Evolutionary conservation across 2,797 vertebrate genomes (phyloP), one percentile per base, ranked within the genome.

Genomic region (Pampus argenteus): DNA sequence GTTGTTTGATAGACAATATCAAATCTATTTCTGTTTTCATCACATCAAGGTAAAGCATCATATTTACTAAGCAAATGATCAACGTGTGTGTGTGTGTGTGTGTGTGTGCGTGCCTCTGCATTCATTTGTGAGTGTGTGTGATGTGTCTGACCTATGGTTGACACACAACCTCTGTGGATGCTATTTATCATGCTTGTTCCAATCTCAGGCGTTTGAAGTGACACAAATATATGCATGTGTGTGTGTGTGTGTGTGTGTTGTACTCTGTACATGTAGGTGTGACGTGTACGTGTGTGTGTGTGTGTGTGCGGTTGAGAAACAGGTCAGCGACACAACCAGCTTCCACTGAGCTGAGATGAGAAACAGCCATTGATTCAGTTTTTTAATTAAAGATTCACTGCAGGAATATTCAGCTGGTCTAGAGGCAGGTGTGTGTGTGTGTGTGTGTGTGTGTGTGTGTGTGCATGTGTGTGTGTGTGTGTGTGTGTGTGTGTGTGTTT

Each of bases 321-420:
- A 71, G 85, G 83, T 74, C 68, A 61, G 60, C 34, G 42, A 58
- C 50, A 61, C 47, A 61, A 44, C 54, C 3, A 72, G 61, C 31
- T 65, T 79, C 66, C 57, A 65, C 51, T 63, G 18, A 73, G 51
- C 26, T 0, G 58, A 20, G 71, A 75, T 66, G 66, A 76, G 28
- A 55, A 76, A 71, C 70, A 20, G 60, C 56, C 51, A 82, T 82
- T 77, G 78, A 90, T 81, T 84, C 61, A 22, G 15, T 67, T 62
- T 82, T 84, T 88, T 82, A 80, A 84, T 84, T 70, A 80, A 80
- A 75, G 54, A 36, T 69, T 56, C 60, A 74, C 66, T 51, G 22
- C 45, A 22, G 29, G 47, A 57, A 44, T 56, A 63, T 60, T 64
- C 51, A 65, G 28, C 6, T 5, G 42, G 71, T 58, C 36, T 3